These are phyloP conservation scores for Phyllostomus discolor DNA, from an alignment of 2,113 vertebrate genomes.

Conservation along the genomic window DNA sequence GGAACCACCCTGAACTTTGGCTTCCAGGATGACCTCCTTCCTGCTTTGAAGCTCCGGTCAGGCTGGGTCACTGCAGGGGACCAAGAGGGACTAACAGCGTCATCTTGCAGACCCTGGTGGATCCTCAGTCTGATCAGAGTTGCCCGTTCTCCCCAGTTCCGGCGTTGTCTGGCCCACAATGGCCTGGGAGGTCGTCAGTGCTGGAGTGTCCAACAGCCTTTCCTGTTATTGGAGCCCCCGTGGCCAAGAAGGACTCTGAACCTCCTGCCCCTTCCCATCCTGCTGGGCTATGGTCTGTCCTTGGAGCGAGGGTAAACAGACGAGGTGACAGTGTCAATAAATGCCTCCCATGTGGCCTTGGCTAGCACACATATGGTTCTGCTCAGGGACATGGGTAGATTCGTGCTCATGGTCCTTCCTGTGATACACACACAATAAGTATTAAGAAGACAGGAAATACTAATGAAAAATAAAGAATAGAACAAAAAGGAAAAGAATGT, in stretches of 20 bases:
- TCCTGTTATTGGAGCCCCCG: constrained; percentile 59
- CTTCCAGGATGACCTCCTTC: constrained; percentile 63
- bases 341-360: constrained; percentile 63
- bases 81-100: neutral
- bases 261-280: constrained; percentile 66
- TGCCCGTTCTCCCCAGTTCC: neutral
- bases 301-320: constrained; percentile 62
- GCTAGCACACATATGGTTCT: constrained; percentile 39
- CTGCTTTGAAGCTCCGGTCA: constrained; percentile 13
- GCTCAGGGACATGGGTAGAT: constrained; percentile 23
- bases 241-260: constrained; percentile 9
- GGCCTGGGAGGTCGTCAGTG: neutral
- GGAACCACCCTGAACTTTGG: constrained; percentile 32
- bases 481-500: constrained; percentile 47
- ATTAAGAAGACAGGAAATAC: constrained; percentile 47
- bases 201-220: constrained; percentile 28
- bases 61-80: neutral
- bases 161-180: neutral
- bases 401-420: neutral
- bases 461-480: constrained; percentile 54
- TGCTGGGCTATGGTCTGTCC: constrained; percentile 67
- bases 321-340: constrained; percentile 76
- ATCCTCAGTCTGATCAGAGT: neutral
- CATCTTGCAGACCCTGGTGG: neutral
- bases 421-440: constrained; percentile 39